Evolutionary conservation across 2,888 invertebrate genomes (phyloP), one percentile per base, ranked within the genome.

Genomic region (Anthrax anthrax): DNA sequence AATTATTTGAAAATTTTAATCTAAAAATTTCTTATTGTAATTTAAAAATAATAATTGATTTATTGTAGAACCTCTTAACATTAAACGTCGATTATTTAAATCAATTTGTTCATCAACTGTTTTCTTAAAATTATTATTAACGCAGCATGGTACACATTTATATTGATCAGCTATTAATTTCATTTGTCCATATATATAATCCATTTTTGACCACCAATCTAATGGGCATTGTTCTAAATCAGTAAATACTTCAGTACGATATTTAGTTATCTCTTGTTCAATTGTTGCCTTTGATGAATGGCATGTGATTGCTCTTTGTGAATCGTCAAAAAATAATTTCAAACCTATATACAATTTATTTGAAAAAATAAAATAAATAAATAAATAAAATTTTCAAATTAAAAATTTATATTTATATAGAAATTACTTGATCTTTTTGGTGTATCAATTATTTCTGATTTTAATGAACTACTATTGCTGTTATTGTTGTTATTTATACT

Each of bases 201-300:
- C 50, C 38, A 52, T 53, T 23, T 58, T 54, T 39, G 56, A 51
- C 61, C 61, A 61, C 60, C 61, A 61, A 18, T 49, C 51, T 19
- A 58, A 45, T 13, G 61, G 60, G 39, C 59, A 60, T 44, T 58
- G 58, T n/a, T 60, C 58, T 39, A 60, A 54, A 50, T 60, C 58
- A 32, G 56, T 52, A 23, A 43, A 47, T 18, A 51, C 44, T 38
- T 59, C 56, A 17, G 48, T 49, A 18, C 54, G 51, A 44, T 60
- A 60, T 27, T 54, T 53, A 23, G 55, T 52, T 32, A 59, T 53
- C 48, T 60, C 59, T 39, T 54, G 46, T 36, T 60, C 59, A 1
- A 58, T 45, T 18, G 29, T 6, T n/a, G 23, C 18, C 9, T 36
- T 45, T 40, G 29, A 32, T 32, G 29, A 32, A 5, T 32, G 9